Conservation (phyloP, 2,113 vertebrate species). For the Alethe castanea region DNA sequence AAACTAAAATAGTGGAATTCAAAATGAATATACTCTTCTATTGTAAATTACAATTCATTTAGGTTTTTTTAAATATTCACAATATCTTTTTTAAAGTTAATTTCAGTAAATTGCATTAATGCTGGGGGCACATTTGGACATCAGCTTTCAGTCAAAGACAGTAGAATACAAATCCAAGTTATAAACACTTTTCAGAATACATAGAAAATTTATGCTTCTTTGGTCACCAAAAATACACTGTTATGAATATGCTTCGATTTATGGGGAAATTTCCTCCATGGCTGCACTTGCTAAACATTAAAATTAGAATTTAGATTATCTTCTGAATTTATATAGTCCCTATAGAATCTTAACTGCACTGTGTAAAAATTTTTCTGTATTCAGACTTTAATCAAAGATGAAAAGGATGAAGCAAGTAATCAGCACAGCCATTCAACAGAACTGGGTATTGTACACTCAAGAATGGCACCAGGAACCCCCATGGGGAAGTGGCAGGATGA, state of each 20-base stretch:
- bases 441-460: conserved; percentile 4
- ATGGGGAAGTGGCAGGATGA: conserved; percentile 21
- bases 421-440: not conserved
- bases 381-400: conserved; percentile 49
- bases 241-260: not conserved
- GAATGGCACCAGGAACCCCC: conserved; percentile 32
- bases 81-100: not conserved
- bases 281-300: not conserved
- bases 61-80: not conserved
- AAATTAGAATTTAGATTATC: not conserved
- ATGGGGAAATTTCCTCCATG: not conserved
- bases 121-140: not conserved
- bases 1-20: not conserved
- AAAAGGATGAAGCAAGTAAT: conserved; percentile 25
- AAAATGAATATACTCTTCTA: not conserved
- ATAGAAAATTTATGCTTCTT: not conserved
- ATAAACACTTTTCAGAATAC: not conserved
- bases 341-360: not conserved
- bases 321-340: not conserved
- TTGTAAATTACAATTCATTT: not conserved
- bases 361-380: not conserved
- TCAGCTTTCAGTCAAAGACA: not conserved
- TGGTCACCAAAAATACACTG: not conserved
- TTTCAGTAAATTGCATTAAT: not conserved
- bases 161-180: not conserved